Conservation (phyloP, 2,797 vertebrate genomes). For the Enteromius thamalakanensis region DNA sequence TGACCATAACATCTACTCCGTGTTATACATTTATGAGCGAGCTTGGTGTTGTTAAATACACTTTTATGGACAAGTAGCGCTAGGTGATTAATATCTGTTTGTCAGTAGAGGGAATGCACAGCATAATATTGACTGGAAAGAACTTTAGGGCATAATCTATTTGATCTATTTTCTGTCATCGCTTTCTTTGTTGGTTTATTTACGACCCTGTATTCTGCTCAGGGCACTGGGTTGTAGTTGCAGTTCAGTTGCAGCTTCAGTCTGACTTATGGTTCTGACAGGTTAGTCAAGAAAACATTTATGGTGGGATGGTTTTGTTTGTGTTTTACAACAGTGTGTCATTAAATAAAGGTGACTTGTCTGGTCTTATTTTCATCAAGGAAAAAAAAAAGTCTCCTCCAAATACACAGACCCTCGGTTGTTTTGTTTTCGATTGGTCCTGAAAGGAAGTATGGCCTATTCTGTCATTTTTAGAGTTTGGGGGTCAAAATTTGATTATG, state of each 20-base stretch:
- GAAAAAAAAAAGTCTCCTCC: background rate
- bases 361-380: background rate
- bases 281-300: constrained; percentile 2
- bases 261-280: constrained; percentile 18
- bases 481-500: background rate
- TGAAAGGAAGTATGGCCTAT: background rate
- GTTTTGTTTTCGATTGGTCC: background rate
- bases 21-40: constrained; percentile 31
- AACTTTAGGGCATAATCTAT: constrained; percentile 24
- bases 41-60: constrained; percentile 21
- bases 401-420: background rate
- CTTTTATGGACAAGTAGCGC: constrained; percentile 48
- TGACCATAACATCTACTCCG: constrained; percentile 10
- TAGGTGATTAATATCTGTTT: constrained; percentile 53
- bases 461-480: background rate
- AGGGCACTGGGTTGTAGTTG: background rate
- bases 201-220: background rate
- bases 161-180: constrained; percentile 13
- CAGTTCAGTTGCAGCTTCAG: background rate
- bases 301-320: constrained; percentile 3
- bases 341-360: constrained; percentile 32
- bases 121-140: constrained; percentile 29
- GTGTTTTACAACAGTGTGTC: constrained; percentile 18
- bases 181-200: background rate
- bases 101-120: constrained; percentile 27